These are phyloP conservation scores for Potamilus streckersoni DNA, from an alignment of 1,140 invertebrate genomes.

Conservation along the genomic window DNA sequence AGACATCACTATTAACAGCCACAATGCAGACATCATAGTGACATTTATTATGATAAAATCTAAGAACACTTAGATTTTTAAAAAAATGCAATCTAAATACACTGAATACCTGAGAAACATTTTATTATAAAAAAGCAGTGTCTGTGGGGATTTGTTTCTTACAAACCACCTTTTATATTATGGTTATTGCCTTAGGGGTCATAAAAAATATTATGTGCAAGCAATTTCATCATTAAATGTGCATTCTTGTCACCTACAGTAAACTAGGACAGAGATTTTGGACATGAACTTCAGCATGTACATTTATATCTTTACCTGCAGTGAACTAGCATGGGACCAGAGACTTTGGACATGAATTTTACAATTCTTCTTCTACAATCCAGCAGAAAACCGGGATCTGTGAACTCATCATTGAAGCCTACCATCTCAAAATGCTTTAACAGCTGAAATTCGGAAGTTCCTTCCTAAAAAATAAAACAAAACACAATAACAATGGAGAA, in stretches of 20 bases:
- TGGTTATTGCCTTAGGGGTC: too few relatives aligned
- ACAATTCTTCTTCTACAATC: constrained; percentile 52
- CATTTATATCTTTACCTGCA: constrained; percentile 45
- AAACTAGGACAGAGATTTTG: constrained; percentile 52
- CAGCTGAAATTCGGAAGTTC: constrained; percentile 41
- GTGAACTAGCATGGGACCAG: constrained; percentile 59
- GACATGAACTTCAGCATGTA: constrained; percentile 19
- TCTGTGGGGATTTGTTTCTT: too few relatives aligned
- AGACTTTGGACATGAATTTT: constrained; percentile 26
- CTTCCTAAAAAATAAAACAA: constrained; percentile 43
- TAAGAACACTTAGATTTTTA: too few relatives aligned
- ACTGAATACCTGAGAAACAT: too few relatives aligned
- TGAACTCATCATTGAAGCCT: constrained; percentile 55
- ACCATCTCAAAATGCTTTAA: constrained; percentile 60
- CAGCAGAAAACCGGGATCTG: constrained; percentile 52
- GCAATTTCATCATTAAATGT: too few relatives aligned
- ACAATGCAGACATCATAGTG: too few relatives aligned
- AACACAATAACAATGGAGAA: neutral
- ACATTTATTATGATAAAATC: too few relatives aligned
- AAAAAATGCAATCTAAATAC: too few relatives aligned
- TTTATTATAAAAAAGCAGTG: too few relatives aligned
- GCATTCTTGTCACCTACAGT: constrained; percentile 47
- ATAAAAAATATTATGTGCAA: too few relatives aligned
- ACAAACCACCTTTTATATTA: too few relatives aligned
- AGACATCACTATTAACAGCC: too few relatives aligned